Percentiles rank a stretch among this genome's conserved stretches.
Evolutionary conservation across 2,113 vertebrate genomes (phyloP).

Genomic region (Coptodon rendalli): DNA sequence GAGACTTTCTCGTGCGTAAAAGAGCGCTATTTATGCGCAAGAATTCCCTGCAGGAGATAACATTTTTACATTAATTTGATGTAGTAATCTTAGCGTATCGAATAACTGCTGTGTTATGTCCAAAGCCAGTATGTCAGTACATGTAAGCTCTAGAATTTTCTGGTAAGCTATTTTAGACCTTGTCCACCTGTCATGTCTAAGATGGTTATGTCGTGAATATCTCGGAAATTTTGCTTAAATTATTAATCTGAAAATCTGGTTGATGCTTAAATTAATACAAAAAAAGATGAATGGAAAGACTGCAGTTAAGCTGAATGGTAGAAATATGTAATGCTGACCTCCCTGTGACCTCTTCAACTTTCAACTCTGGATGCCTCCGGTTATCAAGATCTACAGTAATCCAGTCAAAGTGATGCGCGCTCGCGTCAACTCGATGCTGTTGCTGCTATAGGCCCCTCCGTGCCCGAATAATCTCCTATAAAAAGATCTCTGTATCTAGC

Average conservation of each 20-base stretch:
- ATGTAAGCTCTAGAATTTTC: neutral
- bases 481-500: neutral
- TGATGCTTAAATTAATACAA: neutral
- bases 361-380: constrained; percentile 47
- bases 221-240: neutral
- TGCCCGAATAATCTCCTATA: neutral
- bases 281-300: neutral
- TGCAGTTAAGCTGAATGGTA: neutral
- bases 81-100: neutral
- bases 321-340: constrained; percentile 27
- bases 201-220: neutral
- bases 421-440: neutral
- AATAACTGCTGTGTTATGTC: neutral
- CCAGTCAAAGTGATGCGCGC: constrained; percentile 41
- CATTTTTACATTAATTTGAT: neutral
- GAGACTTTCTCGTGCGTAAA: neutral
- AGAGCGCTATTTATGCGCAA: neutral
- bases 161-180: neutral
- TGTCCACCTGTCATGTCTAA: neutral
- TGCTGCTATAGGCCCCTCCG: neutral
- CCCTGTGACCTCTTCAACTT: constrained; percentile 52
- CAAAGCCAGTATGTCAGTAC: neutral
- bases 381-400: constrained; percentile 47
- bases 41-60: neutral
- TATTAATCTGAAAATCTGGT: neutral